Conservation (phyloP, 2,113 vertebrate genomes). For the Hirundichthys speculiger region DNA sequence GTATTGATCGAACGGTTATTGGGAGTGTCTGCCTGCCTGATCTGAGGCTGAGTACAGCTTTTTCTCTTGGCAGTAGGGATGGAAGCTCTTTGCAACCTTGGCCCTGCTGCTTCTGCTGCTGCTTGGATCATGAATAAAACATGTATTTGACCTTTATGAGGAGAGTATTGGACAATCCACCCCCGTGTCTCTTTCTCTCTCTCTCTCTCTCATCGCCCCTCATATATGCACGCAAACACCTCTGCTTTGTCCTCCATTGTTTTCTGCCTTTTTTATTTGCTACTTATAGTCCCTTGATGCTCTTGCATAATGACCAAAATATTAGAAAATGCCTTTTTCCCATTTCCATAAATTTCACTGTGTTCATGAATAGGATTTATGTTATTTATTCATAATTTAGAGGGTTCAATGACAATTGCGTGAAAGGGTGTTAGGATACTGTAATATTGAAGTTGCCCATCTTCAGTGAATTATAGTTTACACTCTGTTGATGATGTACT, state of each 20-base stretch:
- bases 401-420: too few species aligned
- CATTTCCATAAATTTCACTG: neutral
- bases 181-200: conserved; percentile 48
- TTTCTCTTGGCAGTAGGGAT: conserved; percentile 69
- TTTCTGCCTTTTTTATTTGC: conserved; percentile 14
- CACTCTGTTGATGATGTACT: conserved; percentile 28
- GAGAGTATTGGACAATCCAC: conserved; percentile 80
- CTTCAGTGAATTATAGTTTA: conserved; percentile 11
- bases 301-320: conserved; percentile 7
- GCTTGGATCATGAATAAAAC: conserved; percentile 81
- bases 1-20: conserved; percentile 63
- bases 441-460: neutral
- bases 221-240: conserved; percentile 52
- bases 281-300: conserved; percentile 17
- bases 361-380: neutral
- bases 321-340: neutral
- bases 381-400: too few species aligned
- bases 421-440: too few species aligned
- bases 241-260: conserved; percentile 40
- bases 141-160: conserved; percentile 82
- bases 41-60: conserved; percentile 65
- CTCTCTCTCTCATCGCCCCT: conserved; percentile 56
- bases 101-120: conserved; percentile 65
- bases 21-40: conserved; percentile 82
- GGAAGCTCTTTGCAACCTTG: conserved; percentile 78